Evolutionary conservation across 53 echinoderm and acorn worm species (phyloP).

Genomic region (Antedon mediterranea): DNA sequence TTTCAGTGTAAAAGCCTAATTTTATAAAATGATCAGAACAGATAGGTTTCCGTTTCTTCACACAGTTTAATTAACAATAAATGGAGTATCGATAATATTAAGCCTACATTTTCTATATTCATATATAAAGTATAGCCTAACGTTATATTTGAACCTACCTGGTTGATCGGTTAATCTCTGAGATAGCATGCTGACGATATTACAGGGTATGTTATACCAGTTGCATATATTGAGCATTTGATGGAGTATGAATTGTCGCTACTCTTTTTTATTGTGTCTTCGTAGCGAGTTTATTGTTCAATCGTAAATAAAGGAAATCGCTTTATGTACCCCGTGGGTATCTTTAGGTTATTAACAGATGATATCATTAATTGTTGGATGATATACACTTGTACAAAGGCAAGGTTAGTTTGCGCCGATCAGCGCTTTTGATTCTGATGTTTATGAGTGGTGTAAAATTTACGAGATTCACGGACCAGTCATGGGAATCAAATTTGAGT

Average conservation of each 20-base stretch:
- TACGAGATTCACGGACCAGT: neutral
- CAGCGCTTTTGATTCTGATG: neutral
- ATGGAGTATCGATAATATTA: too few relatives aligned
- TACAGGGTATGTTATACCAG: neutral
- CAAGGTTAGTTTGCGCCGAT: constrained; percentile 1
- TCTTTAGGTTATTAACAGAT: neutral
- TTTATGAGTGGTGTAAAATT: neutral
- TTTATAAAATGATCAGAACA: too few relatives aligned
- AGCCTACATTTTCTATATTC: too few relatives aligned
- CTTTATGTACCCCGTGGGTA: neutral
- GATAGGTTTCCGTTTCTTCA: too few relatives aligned
- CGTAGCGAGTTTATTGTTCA: neutral
- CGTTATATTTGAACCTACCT: too few relatives aligned
- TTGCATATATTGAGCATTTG: neutral
- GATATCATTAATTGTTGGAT: constrained; percentile 1
- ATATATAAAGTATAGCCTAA: too few relatives aligned
- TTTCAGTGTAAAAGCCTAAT: too few relatives aligned
- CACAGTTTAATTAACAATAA: too few relatives aligned
- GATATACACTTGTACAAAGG: neutral
- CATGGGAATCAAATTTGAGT: neutral
- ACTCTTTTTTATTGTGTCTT: neutral
- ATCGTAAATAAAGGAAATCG: constrained; percentile 1
- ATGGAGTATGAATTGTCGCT: neutral
- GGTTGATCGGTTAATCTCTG: too few relatives aligned
- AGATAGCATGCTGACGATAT: neutral